Conservation (phyloP, 2,888 invertebrate genomes). For the Tetramorium bicarinatum region DNA sequence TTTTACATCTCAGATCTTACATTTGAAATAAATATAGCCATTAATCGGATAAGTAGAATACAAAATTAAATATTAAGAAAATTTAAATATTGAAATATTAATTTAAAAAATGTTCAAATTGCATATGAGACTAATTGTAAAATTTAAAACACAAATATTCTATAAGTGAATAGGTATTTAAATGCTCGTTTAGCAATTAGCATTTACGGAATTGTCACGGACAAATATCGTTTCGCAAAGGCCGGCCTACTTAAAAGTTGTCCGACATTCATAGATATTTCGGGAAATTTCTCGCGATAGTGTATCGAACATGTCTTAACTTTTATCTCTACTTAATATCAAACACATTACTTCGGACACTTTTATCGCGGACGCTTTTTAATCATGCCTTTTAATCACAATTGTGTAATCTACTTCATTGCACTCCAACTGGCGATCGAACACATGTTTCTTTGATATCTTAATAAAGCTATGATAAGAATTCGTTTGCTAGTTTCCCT, state of each 20-base stretch:
- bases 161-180: neutral
- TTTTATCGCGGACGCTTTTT: slow-evolving; percentile 9
- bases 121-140: neutral
- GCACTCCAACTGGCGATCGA: neutral
- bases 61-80: neutral
- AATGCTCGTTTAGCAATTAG: neutral
- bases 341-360: neutral
- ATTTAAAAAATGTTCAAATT: neutral
- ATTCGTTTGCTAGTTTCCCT: neutral
- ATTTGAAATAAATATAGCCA: neutral
- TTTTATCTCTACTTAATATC: slow-evolving; percentile 27
- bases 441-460: slow-evolving; percentile 43
- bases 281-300: neutral
- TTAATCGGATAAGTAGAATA: neutral
- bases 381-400: slow-evolving; percentile 38
- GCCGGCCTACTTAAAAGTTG: slow-evolving; percentile 6
- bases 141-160: neutral
- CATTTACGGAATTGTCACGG: neutral
- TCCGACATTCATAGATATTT: neutral
- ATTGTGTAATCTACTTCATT: slow-evolving; percentile 2
- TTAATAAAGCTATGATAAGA: slow-evolving; percentile 16
- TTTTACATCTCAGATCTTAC: too few species aligned
- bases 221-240: slow-evolving; percentile 7
- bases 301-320: neutral
- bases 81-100: neutral